Conservation (phyloP, 1,140 invertebrate genomes). For the Lepidurus arcticus region DNA sequence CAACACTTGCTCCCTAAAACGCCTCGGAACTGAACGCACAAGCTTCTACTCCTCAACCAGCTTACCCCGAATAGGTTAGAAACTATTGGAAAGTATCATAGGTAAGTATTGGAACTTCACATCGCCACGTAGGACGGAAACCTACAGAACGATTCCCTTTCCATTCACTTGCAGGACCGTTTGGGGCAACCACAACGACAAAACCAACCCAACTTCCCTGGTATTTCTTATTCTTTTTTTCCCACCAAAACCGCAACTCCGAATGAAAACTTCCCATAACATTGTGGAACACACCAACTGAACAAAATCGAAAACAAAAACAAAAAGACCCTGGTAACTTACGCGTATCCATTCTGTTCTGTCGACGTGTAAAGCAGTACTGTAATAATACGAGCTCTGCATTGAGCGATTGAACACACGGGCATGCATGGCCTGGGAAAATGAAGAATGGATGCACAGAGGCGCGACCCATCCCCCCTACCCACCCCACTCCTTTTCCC, state of each 20-base stretch:
- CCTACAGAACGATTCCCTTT: not conserved
- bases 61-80: too few species aligned
- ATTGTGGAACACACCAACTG: not conserved
- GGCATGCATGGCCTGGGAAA: constrained; percentile 8
- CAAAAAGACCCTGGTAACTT: not conserved
- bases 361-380: not conserved
- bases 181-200: not conserved
- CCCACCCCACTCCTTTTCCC: not conserved
- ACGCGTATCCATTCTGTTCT: not conserved
- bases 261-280: not conserved
- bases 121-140: not conserved
- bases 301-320: not conserved
- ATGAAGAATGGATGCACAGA: constrained; percentile 14
- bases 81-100: too few species aligned
- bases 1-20: too few species aligned
- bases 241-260: too few species aligned
- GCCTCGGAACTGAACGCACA: too few species aligned
- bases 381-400: not conserved
- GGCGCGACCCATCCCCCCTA: not conserved
- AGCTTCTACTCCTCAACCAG: not conserved
- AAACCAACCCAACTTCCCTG: not conserved
- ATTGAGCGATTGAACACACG: not conserved
- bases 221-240: too few species aligned
- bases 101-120: not conserved
- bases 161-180: not conserved